A percentile compares a stretch with the other conserved stretches of the same genome.
phyloP scores from a whole-genome alignment of 92 coral and sea anemone genomes.

The Porites lobata region DNA sequence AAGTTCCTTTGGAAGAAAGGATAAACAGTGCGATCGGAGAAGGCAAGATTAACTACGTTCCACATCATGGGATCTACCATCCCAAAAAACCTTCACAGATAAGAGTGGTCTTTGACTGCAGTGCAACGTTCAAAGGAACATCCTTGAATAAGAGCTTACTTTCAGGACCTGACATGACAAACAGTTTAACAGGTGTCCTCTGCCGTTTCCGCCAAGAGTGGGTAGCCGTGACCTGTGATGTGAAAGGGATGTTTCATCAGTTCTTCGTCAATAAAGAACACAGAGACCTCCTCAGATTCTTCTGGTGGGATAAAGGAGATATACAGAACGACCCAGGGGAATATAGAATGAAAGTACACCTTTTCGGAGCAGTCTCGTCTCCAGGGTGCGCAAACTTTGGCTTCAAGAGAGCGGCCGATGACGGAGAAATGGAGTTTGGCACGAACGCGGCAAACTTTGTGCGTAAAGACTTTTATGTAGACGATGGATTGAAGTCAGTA shows the following conservation, averaged over 20 bases:
- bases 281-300: slow-evolving; percentile 60
- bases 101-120: too few species aligned
- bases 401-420: slow-evolving; percentile 65
- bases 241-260: slow-evolving; percentile 20
- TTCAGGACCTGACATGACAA: too few species aligned
- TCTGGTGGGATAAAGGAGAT: slow-evolving; percentile 71
- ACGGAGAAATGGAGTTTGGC: slow-evolving; percentile 65
- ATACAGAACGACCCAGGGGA: slow-evolving; percentile 52
- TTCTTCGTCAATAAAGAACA: slow-evolving; percentile 54
- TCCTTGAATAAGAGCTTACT: too few species aligned
- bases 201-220: too few species aligned
- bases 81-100: slow-evolving; percentile 20
- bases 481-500: slow-evolving; percentile 66
- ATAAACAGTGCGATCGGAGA: not conserved
- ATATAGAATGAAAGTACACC: slow-evolving; percentile 80
- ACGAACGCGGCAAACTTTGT: slow-evolving; percentile 43
- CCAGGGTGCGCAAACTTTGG: slow-evolving; percentile 79
- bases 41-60: slow-evolving; percentile 27
- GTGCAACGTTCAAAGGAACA: too few species aligned
- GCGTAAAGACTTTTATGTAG: slow-evolving; percentile 58
- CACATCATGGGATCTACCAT: slow-evolving; percentile 49
- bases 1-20: not conserved
- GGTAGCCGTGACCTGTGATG: too few species aligned
- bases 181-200: too few species aligned
- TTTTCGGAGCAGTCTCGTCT: slow-evolving; percentile 73